These are phyloP conservation scores for Ostrea edulis DNA, from an alignment of 1,140 invertebrate species.

Conservation along the genomic window DNA sequence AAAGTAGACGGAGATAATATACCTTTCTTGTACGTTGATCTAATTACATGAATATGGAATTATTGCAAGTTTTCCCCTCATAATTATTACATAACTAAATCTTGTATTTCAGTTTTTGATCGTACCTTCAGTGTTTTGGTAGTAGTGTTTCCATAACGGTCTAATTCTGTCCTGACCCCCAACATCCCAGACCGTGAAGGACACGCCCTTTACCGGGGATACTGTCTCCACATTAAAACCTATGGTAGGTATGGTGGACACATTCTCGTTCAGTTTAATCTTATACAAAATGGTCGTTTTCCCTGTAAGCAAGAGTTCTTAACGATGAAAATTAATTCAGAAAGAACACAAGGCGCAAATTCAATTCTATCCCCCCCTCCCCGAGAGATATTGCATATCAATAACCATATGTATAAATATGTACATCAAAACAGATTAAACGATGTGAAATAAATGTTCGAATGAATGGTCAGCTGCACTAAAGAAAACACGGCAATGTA, in stretches of 20 bases:
- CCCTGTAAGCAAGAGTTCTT: conserved; percentile 57
- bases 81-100: too few species aligned
- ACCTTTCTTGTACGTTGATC: too few species aligned
- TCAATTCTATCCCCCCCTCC: not conserved
- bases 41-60: too few species aligned
- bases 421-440: not conserved
- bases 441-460: not conserved
- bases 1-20: not conserved
- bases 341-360: not conserved
- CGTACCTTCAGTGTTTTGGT: conserved; percentile 63
- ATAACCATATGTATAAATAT: not conserved
- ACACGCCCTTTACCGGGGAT: conserved; percentile 74
- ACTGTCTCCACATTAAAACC: conserved; percentile 78
- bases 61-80: too few species aligned
- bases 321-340: not conserved
- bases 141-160: conserved; percentile 71
- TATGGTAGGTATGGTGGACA: conserved; percentile 76
- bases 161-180: conserved; percentile 80
- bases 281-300: conserved; percentile 96
- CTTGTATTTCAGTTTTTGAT: not conserved
- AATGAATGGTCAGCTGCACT: too few species aligned
- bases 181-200: conserved; percentile 81
- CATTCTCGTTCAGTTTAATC: conserved; percentile 92
- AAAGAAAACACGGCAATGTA: not conserved
- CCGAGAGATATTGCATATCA: too few species aligned